phyloP scores from a whole-genome alignment of 1,140 invertebrate species.

The Cecropterus lyciades region DNA sequence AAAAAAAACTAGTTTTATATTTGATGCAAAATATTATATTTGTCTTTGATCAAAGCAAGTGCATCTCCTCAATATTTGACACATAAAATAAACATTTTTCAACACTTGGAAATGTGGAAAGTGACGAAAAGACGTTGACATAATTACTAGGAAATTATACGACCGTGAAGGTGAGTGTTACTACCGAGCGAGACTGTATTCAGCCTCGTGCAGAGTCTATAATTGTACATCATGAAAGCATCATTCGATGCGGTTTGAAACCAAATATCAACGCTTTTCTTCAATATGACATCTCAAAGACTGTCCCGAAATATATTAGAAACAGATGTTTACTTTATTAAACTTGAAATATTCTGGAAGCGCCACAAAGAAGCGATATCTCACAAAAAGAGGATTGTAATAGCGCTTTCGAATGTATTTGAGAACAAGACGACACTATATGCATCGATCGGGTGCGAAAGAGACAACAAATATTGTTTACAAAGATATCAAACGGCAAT shows the following conservation, averaged over 20 bases:
- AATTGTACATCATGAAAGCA: not conserved
- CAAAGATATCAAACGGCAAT: constrained; percentile 40
- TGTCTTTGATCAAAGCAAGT: not conserved
- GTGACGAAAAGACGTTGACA: constrained; percentile 20
- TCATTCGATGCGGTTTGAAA: constrained; percentile 41
- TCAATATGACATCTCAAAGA: constrained; percentile 49
- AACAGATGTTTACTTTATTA: constrained; percentile 57
- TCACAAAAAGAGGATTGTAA: constrained; percentile 26
- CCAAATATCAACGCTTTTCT: constrained; percentile 44
- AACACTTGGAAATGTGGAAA: constrained; percentile 11
- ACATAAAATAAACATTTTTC: constrained; percentile 14
- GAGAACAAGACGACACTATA: constrained; percentile 7
- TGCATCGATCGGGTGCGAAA: not conserved
- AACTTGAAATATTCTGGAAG: constrained; percentile 42
- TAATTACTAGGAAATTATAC: constrained; percentile 12
- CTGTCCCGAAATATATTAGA: constrained; percentile 54
- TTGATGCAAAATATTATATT: not conserved
- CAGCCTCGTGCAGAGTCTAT: not conserved
- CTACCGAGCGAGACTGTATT: not conserved
- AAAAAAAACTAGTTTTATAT: no score
- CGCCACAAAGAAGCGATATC: constrained; percentile 37
- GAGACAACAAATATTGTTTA: constrained; percentile 39
- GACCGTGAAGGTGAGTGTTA: not conserved
- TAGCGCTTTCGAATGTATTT: constrained; percentile 31
- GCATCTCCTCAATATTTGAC: constrained; percentile 12